phyloP scores from a whole-genome alignment of 2,113 vertebrate genomes.

The Myiagra hebetior region DNA sequence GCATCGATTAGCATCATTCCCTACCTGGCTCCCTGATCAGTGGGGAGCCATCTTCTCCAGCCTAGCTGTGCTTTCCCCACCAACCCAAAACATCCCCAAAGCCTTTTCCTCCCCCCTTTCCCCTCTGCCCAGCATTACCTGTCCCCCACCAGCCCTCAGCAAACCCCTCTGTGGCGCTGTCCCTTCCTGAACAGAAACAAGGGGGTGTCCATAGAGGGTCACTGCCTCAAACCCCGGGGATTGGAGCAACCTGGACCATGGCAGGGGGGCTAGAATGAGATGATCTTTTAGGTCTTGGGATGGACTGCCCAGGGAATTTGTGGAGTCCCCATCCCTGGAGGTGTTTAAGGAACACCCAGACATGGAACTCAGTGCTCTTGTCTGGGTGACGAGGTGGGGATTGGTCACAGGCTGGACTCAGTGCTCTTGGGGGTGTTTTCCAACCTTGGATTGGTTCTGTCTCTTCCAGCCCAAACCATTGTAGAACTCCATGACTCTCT shows the following conservation, averaged over 20 bases:
- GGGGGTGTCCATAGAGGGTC: neutral
- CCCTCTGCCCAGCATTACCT: too few relatives aligned
- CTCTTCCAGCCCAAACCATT: neutral
- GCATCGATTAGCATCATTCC: neutral
- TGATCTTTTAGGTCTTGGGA: neutral
- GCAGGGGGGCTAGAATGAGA: neutral
- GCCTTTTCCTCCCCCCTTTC: neutral
- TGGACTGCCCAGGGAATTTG: neutral
- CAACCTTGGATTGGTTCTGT: fast-evolving
- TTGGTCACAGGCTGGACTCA: neutral
- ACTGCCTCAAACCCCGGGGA: neutral
- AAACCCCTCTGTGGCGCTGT: neutral
- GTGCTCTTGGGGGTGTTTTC: neutral
- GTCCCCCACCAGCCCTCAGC: fast-evolving
- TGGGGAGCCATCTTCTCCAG: neutral
- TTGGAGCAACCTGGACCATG: neutral
- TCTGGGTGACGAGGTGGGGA: neutral
- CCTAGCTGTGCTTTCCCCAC: neutral
- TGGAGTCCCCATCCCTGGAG: neutral
- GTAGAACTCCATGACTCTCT: neutral
- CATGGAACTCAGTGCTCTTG: neutral
- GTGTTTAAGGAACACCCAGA: fast-evolving
- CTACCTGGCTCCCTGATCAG: fast-evolving
- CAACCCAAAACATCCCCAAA: neutral
- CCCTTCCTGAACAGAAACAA: fast-evolving